Conservation (phyloP, 2,888 invertebrate species). For the Choreutis nemorana region DNA sequence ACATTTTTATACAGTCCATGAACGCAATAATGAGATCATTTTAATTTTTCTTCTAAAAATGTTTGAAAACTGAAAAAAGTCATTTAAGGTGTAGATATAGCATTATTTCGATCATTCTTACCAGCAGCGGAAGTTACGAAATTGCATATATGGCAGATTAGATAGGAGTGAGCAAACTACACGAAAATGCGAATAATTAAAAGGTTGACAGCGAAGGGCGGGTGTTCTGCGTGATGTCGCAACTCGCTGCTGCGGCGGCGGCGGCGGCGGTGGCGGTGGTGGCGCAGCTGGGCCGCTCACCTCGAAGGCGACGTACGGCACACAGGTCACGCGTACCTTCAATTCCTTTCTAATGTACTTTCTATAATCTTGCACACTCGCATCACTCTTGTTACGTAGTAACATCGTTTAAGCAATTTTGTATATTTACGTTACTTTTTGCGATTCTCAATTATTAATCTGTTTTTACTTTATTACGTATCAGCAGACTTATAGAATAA, state of each 20-base stretch:
- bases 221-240: conserved; percentile 49
- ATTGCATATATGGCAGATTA: conserved; percentile 10
- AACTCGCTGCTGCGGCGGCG: conserved; percentile 21
- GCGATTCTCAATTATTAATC: too few relatives aligned
- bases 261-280: conserved; percentile 30
- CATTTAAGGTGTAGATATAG: too few relatives aligned
- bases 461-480: too few relatives aligned
- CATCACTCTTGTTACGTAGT: conserved; percentile 23
- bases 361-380: conserved; percentile 47
- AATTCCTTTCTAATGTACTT: conserved; percentile 65
- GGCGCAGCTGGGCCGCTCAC: conserved; percentile 7
- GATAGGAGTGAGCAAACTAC: conserved; percentile 20
- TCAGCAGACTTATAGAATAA: too few relatives aligned
- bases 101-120: too few relatives aligned
- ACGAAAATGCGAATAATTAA: conserved; percentile 44
- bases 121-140: conserved; percentile 8
- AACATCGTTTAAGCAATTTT: too few relatives aligned
- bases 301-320: conserved; percentile 26
- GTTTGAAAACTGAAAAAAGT: too few relatives aligned
- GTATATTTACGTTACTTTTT: too few relatives aligned
- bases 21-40: too few relatives aligned
- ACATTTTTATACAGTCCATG: too few relatives aligned
- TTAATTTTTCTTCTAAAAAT: too few relatives aligned
- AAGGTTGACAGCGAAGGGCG: conserved; percentile 60
- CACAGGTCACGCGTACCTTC: conserved; percentile 57